Base-by-base conservation (phyloP, 2,113 vertebrate species). In the Pterocles orientalis region DNA sequence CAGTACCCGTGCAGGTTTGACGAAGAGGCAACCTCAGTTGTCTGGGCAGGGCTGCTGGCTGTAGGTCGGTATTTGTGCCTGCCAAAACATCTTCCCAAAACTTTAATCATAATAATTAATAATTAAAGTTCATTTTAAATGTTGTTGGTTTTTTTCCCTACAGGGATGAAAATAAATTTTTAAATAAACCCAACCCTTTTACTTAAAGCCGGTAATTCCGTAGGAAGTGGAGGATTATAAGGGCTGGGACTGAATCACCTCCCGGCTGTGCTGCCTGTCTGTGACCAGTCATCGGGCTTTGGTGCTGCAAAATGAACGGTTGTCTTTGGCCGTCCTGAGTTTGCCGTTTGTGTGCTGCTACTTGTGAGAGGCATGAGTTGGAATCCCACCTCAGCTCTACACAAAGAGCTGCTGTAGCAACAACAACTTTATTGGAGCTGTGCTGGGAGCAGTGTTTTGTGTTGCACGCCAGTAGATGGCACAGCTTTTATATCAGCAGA, bases 401-500 rank as follows among this genome's bases (percentile, higher is more conserved):
- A 0, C 3, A 2, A 34, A 60, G 16, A 51, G 31, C 68, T 73
- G 79, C 60, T 62, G 77, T 54, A 64, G 89, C 69, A 39, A 7
- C 61, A 48, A 2, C 31, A 65, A 5, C 91, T 33, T 25, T 8
- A 6, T 6, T 60, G 56, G 69, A 50, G 43, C 6, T 47, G 36
- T 36, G 33, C 66, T 54, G 88, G 73, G 73, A 92, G 79, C 72
- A 17, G 90, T 91, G 86, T 62, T 96, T 94, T 31, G 2, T n/a
- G 80, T 9, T 28, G 80, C 82, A 34, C 19, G 12, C 96, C 96
- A 91, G 95, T 53, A 96, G 96, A 86, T 97, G 95, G 96, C 95
- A 96, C 88, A 96, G 89, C 81, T 81, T 92, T 86, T 90, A 86
- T 97, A 68, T 19, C 90, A 41, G 90, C 94, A 70, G 15, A 77